These are phyloP conservation scores for Chymomyza fuscimana DNA, from an alignment of 2,888 invertebrate genomes.

Conservation along the genomic window DNA sequence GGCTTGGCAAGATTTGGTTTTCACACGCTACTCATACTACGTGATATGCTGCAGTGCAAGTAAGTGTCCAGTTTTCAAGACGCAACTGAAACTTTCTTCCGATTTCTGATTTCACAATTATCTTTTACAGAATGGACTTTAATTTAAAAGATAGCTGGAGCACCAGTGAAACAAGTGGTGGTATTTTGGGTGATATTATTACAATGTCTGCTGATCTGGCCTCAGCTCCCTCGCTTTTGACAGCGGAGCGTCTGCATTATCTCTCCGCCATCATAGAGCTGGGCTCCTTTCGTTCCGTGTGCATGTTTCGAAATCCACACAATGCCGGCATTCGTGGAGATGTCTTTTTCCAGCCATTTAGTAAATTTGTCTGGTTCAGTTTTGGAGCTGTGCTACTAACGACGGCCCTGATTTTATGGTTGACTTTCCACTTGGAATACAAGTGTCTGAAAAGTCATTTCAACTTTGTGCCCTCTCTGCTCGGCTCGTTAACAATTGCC, in stretches of 20 bases:
- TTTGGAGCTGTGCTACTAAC: slow-evolving; percentile 77
- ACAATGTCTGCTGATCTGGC: slow-evolving; percentile 61
- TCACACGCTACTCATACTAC: slow-evolving; percentile 51
- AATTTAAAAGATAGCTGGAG: slow-evolving; percentile 69
- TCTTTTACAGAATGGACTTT: slow-evolving; percentile 51
- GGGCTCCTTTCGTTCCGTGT: slow-evolving; percentile 77
- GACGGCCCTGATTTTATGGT: slow-evolving; percentile 74
- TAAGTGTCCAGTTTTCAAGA: slow-evolving; percentile 33
- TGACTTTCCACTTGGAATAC: slow-evolving; percentile 71
- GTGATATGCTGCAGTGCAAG: slow-evolving; percentile 70
- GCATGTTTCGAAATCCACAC: slow-evolving; percentile 83
- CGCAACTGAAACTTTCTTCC: too few species aligned
- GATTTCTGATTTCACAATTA: background rate
- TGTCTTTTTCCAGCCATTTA: slow-evolving; percentile 83
- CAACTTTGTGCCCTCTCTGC: slow-evolving; percentile 67
- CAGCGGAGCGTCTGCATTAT: slow-evolving; percentile 48
- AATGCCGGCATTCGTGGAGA: slow-evolving; percentile 82
- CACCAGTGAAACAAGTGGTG: slow-evolving; percentile 59
- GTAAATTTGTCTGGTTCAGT: slow-evolving; percentile 81
- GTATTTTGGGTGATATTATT: slow-evolving; percentile 66
- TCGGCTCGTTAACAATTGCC: slow-evolving; percentile 76
- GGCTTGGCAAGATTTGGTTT: slow-evolving; percentile 69
- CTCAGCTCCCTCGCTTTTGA: slow-evolving; percentile 56
- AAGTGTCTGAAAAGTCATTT: slow-evolving; percentile 36
- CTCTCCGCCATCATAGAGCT: slow-evolving; percentile 55